Base-by-base conservation (phyloP, 2,888 invertebrate genomes). In the Dynastes maya region DNA sequence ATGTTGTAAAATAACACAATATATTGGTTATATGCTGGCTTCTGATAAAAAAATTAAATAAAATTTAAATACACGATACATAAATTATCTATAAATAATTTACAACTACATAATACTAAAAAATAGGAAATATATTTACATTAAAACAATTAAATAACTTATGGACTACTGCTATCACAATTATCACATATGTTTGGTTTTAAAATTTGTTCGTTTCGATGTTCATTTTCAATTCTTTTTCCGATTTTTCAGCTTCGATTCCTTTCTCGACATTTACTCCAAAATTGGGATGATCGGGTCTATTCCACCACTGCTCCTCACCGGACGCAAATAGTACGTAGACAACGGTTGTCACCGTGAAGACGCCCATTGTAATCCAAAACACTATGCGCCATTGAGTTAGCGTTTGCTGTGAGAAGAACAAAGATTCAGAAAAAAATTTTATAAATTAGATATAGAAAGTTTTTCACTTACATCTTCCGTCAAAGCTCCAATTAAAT, bases 381-480 rank as follows among this genome's bases (percentile, higher is more conserved):
- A 95, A 95, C 0, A 95, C 94, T 0, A 91, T 83, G 16, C 93
- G 90, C 95, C 95, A 95, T 88, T 94, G 92, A 49, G 88, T 86
- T 8, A 93, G 84, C 0, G 91, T 89, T 29, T 92, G 90, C 92
- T 91, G 88, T 58, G 13, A 89, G 89, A 80, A 64, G 37, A 65
- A 74, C 11, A 16, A 29, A 55, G 27, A 51, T 71, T 40, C n/a
- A 13, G 40, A 45, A 37, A 37, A 64, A 32, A 32, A 13, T 9
- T 45, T 37, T 45, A 16, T 37, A 6, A 37, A 55, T 55, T 40
- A 40, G 40, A 40, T 40, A 40, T 9, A 40, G 40, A 40, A 40
- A 40, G 2, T 6, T 6, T 8, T 45, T 45, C 45, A 70, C 76
- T 76, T 79, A 79, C 92, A 87, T 93, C 90, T 79, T 91, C 91